Evolutionary conservation across 30 jellyfish, hydroid and myxozoan species (phyloP), one percentile per base, ranked within the genome.

Genomic region (Rhopilema esculentum): DNA sequence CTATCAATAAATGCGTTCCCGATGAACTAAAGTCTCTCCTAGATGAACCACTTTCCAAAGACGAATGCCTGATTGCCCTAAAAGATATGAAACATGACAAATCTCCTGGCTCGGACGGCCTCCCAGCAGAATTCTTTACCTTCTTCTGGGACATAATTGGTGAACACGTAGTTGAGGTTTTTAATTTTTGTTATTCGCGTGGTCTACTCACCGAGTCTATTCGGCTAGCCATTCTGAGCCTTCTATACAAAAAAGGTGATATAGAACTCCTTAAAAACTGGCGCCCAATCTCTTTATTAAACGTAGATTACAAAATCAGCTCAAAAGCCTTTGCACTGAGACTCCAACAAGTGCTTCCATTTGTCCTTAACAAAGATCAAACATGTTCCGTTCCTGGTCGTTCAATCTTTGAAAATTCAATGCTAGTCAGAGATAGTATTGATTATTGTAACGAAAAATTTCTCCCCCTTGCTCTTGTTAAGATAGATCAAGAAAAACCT

Each of bases 341-440:
- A 23, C 66, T 80, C 24, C 27, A 62, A 48, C 15, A 22, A 21
- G 69, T 0, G 27, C 65, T 82, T 2, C 75, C 29, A 23, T 49
- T 8, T 31, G 21, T 89, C 0, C 40, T 89, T 16, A 28, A 57
- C 33, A 32, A 52, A 21, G 88, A 82, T 65, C 97, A 89, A 66
- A 70, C 95, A 6, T 80, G 90, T 52, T 30, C 79, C 63, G 95
- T 80, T 16, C 96, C 97, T 19, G 91, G 91, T 53, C 31, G 97
- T 0, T 67, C 80, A 7, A 82, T 89, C 23, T 61, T 24, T 71
- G 88, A 82, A 53, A 81, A 89, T 79, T 0, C 72, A 32, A 23
- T 67, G 82, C 84, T 80, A 21, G 51, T 67, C 7, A 23, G 97
- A 0, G 95, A 89, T 26, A 2, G 49, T 24, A 7, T 89, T 22